Evolutionary conservation across 1,140 invertebrate genomes (phyloP), one percentile per base, ranked within the genome.

Genomic region (Capitella teleta): DNA sequence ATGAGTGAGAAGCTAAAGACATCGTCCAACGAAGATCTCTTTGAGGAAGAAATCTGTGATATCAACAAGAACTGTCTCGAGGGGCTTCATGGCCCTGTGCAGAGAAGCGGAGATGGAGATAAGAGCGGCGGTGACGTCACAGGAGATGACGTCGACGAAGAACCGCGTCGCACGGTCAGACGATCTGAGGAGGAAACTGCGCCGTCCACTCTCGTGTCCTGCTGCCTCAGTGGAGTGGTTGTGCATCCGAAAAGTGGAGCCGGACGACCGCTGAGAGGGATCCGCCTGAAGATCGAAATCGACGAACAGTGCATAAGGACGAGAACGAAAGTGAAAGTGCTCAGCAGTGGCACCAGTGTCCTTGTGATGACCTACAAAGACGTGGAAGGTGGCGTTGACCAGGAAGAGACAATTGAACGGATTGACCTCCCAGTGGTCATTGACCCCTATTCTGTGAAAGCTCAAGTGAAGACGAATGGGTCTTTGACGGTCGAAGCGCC

Each of bases 391-490:
- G 42, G 16, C 6, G 21, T 21, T n/a, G 42, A 28, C 14, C 18
- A 23, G n/a, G 23, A 28, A 8, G 23, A 28, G 21, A 18, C 24
- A 10, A 26, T 26, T 16, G 28, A 44, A 26, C 4, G 25, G 42
- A 44, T 44, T 5, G 21, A 21, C 10, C 42, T 44, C 12, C 42
- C 42, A 26, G 42, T 44, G 16, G 25, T 16, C n/a, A 44, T 44
- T 3, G 42, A 44, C 42, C 42, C 42, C 16, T 44, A 44, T n/a
- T 16, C 21, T 26, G 42, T 44, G 21, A 44, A 28, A 26, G 42
- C 42, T 6, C 26, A 25, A 8, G 42, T 44, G 21, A 21, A 44
- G 16, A 44, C 24, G 4, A 26, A 44, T 26, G 42, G 42, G 2
- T 26, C 24, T 8, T 26, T 44, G n/a, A 44, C 42, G 21, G 25